phyloP scores from a whole-genome alignment of 2,888 invertebrate genomes.

The Bombylius discolor region DNA sequence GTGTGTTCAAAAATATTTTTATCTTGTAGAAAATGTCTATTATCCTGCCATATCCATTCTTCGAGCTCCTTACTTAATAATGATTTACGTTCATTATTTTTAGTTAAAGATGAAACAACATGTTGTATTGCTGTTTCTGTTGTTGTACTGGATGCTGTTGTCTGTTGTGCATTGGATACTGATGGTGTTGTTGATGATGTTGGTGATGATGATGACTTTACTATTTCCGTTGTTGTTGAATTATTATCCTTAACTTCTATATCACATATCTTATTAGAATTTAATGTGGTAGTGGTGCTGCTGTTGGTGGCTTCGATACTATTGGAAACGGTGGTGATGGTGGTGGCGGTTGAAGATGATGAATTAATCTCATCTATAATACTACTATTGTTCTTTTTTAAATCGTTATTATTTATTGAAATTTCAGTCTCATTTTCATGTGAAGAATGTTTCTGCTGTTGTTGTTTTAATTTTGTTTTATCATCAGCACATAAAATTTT shows the following conservation, averaged over 20 bases:
- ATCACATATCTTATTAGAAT: conserved; percentile 29
- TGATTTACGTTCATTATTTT: conserved; percentile 20
- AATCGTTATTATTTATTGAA: conserved; percentile 8
- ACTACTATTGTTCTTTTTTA: conserved; percentile 7
- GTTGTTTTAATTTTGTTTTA: conserved; percentile 3
- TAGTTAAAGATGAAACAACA: not conserved
- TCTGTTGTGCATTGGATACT: not conserved
- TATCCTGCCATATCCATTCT: conserved; percentile 96
- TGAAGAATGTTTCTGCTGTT: not conserved
- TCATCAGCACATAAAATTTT: not conserved
- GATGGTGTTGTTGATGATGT: not conserved
- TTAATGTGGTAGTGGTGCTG: not conserved
- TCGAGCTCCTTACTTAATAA: conserved; percentile 52
- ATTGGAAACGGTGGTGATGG: too few relatives aligned
- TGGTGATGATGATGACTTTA: not conserved
- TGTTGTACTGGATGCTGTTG: not conserved
- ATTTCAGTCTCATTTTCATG: conserved; percentile 15
- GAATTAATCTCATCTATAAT: conserved; percentile 11
- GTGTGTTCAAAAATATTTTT: conserved; percentile 93
- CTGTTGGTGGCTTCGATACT: too few relatives aligned
- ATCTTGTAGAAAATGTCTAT: conserved; percentile 88
- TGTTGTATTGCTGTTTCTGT: not conserved
- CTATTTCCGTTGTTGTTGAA: conserved; percentile 11
- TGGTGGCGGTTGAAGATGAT: not conserved
- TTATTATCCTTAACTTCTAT: conserved; percentile 24